phyloP scores from a whole-genome alignment of 2,797 vertebrate species.

The Squalus acanthias region DNA sequence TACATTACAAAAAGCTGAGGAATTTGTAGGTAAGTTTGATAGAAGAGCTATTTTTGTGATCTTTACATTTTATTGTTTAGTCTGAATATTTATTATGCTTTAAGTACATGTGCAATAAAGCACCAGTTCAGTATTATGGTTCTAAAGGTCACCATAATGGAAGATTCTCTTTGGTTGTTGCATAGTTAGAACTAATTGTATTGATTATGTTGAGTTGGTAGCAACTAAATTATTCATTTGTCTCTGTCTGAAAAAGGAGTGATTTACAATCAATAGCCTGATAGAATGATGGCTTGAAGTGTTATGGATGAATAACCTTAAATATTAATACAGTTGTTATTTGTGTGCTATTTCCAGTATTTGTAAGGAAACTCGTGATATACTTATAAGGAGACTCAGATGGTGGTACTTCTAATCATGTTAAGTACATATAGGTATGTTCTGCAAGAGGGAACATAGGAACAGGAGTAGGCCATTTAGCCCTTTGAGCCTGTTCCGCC shows the following conservation, averaged over 20 bases:
- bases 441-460: too few relatives aligned
- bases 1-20: neutral
- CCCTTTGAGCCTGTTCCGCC: too few relatives aligned
- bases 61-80: neutral
- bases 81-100: neutral
- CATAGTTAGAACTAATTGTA: constrained; percentile 45
- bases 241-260: constrained; percentile 46
- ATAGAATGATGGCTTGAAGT: constrained; percentile 37
- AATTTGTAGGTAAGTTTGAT: neutral
- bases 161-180: constrained; percentile 36
- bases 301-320: neutral
- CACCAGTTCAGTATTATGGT: neutral
- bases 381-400: too few relatives aligned
- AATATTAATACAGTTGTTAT: neutral
- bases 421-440: too few relatives aligned
- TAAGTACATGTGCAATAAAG: too few relatives aligned
- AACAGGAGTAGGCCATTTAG: too few relatives aligned
- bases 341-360: neutral
- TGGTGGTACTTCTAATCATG: too few relatives aligned
- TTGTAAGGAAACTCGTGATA: neutral
- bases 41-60: neutral
- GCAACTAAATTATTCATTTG: constrained; percentile 51
- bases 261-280: constrained; percentile 46
- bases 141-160: constrained; percentile 15
- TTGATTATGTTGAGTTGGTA: constrained; percentile 46